phyloP scores from a whole-genome alignment of 1,140 invertebrate species.

The Heterodera schachtii region DNA sequence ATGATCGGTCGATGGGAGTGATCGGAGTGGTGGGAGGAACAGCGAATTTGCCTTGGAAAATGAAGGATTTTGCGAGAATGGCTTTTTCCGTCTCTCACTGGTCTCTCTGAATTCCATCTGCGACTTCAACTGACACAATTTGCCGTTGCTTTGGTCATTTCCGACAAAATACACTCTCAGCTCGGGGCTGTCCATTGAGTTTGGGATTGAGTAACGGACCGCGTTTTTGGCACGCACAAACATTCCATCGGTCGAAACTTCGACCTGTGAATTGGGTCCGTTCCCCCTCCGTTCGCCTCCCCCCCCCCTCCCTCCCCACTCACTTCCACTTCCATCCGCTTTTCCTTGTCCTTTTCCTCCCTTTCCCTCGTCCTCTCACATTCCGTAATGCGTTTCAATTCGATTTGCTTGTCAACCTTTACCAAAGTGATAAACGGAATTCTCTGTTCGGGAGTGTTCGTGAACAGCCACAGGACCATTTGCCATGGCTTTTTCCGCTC shows the following conservation, averaged over 20 bases:
- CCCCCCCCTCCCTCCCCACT: not conserved
- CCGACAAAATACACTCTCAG: constrained; percentile 21
- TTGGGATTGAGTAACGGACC: constrained; percentile 2
- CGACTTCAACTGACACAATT: constrained; percentile 19
- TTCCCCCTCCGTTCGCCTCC: not conserved
- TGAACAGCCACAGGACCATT: constrained; percentile 12
- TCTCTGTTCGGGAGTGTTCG: constrained; percentile 2
- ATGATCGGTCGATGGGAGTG: not conserved
- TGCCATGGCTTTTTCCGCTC: constrained; percentile 1
- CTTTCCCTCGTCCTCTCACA: not conserved
- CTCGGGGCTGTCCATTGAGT: not conserved
- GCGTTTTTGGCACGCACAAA: constrained; percentile 23
- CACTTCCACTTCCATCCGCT: not conserved
- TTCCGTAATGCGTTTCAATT: not conserved
- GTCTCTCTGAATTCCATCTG: constrained; percentile 18
- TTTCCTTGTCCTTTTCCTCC: not conserved
- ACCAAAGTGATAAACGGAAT: constrained; percentile 7
- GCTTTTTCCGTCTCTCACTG: not conserved
- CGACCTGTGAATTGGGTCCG: not conserved
- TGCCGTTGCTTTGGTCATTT: not conserved
- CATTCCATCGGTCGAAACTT: not conserved
- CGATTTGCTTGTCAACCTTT: not conserved
- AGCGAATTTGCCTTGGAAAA: constrained; percentile 1
- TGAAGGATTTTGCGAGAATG: not conserved
- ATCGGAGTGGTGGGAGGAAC: constrained; percentile 16